Evolutionary conservation across 1,140 invertebrate genomes (phyloP).

Genomic region (Zaprionus nigranus): DNA sequence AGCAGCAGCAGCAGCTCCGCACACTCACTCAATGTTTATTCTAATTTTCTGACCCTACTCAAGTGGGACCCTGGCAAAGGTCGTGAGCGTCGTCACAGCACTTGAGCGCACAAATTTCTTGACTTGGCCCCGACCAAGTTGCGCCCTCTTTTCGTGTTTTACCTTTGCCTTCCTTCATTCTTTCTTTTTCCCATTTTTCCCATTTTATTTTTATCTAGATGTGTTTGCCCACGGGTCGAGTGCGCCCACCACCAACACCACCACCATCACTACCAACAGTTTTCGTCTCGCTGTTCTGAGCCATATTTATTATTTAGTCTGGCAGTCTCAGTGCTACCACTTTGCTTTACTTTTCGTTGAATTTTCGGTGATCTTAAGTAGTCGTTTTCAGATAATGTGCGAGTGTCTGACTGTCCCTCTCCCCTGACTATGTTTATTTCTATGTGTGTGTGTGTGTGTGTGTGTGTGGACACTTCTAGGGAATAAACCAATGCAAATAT

Average conservation of each 20-base stretch:
- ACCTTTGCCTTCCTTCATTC: constrained; percentile 2
- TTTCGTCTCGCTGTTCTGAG: constrained; percentile 14
- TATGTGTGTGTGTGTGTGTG: not conserved
- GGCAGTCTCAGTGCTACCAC: constrained; percentile 31
- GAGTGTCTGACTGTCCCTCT: not conserved
- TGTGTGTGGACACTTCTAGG: not conserved
- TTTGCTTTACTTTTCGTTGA: constrained; percentile 63
- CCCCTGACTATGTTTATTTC: not conserved
- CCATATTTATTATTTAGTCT: constrained; percentile 52
- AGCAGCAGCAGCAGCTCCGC: not conserved
- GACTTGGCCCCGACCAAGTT: constrained; percentile 53
- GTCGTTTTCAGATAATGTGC: constrained; percentile 80
- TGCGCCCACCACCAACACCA: constrained; percentile 41
- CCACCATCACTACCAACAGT: constrained; percentile 6
- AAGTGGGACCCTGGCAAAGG: constrained; percentile 67
- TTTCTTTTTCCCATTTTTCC: constrained; percentile 6
- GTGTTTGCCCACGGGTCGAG: constrained; percentile 61
- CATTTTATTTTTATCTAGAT: constrained; percentile 72
- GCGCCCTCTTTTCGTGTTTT: constrained; percentile 47
- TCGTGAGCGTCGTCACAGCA: constrained; percentile 72
- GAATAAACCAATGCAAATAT: constrained; percentile 67
- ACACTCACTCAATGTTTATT: constrained; percentile 63
- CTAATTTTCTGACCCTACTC: constrained; percentile 83
- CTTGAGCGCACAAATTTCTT: constrained; percentile 55
- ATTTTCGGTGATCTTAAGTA: constrained; percentile 76